Evolutionary conservation across 2,888 invertebrate genomes (phyloP), one percentile per base, ranked within the genome.

Genomic region (Nysson spinosus): DNA sequence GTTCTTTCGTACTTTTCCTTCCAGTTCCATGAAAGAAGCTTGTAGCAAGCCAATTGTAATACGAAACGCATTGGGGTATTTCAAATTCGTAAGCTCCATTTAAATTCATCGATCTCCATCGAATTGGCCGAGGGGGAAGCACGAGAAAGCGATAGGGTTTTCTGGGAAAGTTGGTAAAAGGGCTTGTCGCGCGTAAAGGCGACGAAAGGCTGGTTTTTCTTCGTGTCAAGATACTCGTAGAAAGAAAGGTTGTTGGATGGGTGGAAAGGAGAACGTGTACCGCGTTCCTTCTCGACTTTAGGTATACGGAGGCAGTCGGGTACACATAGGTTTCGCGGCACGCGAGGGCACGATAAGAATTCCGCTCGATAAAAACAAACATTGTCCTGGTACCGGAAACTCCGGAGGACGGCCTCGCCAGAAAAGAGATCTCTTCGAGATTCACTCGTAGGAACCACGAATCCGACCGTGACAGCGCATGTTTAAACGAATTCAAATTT

Each of bases 331-430:
- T 64, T 54, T 54, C 54, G 73, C 61, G 67, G 68, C 71, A 72
- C 75, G 72, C 74, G 67, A 75, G 58, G 65, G 62, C 58, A 56
- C 64, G 77, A 80, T 77, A 80, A 80, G 77, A 77, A 78, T 77
- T 74, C 67, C 67, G 74, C 55, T 76, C 79, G 77, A 79, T 75
- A 77, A 76, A 78, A 78, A 78, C 72, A 80, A 79, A 77, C 74
- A 72, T 71, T 61, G 68, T 57, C 58, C 64, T 35, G 49, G 62
- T 22, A 11, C 34, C 24, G 32, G 7, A n/a, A n/a, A n/a, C n/a
- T n/a, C n/a, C 26, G 20, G 54, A 4, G 19, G 16, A 11, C 30
- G 37, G 43, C 32, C 42, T 58, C 28, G 30, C 19, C 30, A 20
- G 52, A 57, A 57, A 63, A 66, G 57, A 50, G 57, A 57, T 72